Base-by-base conservation (phyloP, 2,888 invertebrate genomes). In the Elmis aenea region DNA sequence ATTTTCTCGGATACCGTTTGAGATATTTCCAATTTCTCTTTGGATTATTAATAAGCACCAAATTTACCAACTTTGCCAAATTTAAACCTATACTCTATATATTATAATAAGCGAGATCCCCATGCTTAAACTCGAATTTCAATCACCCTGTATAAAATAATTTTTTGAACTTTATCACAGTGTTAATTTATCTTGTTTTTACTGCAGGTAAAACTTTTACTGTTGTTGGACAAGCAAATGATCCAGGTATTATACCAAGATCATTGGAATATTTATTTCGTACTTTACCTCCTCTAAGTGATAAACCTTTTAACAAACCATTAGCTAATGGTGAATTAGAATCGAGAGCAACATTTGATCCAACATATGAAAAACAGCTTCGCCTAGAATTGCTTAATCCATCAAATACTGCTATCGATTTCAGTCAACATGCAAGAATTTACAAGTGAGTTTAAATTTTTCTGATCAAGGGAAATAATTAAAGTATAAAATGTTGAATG, bases 201-300 rank as follows among this genome's bases (percentile, higher is more conserved):
- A n/a, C 29, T 45, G 25, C 26, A 60, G 63, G 64, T 0, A 66
- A 65, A 57, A 66, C 65, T 1, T 64, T 50, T 38, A 65, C 65
- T 2, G 57, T 63, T 33, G 48, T 61, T 66, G 83, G 83, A 2
- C 72, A 73, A 27, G 63, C 70, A 2, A 59, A 63, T 1, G 67
- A 76, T 42, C 79, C 80, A 8, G 85, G 85, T 0, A 69, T 85
- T 8, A 68, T 83, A 30, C 77, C 77, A 1, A 67, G 78, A 18
- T 66, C 77, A 0, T 63, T 84, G n/a, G 76, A 71, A 36, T 69
- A 74, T 41, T 52, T 74, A 1, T 74, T 73, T 39, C 44, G 52
- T 15, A 55, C 59, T 8, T 38, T 64, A 21, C 56, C 58, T 3
- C n/a, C 41, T 13, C 15, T 71, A 5, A 54, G 59, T 11, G 45